Evolutionary conservation across 1,140 invertebrate species (phyloP), one percentile per base, ranked within the genome.

Genomic region (Teleogryllus occipitalis): DNA sequence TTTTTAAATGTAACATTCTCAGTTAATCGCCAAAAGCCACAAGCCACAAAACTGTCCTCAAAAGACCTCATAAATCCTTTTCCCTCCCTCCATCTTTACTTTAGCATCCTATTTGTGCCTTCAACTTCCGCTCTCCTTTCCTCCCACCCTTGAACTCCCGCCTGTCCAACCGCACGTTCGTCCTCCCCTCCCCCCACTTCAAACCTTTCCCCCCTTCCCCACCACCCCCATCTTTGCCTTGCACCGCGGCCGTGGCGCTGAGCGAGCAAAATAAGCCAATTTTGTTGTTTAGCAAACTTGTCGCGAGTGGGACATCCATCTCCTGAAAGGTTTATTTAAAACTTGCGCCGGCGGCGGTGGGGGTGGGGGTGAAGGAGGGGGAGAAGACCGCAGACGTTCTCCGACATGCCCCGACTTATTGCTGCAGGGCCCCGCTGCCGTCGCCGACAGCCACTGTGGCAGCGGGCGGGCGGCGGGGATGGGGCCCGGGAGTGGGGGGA

Each of bases 321-420:
- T 65, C 54, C 54, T 65, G 54, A 65, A 65, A 65, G 54, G 54
- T 65, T 65, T 65, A 65, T 65, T 65, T 65, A 65, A 65, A 65
- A 65, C 54, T 65, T 65, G 54, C 18, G 54, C 2, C 54, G 2
- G 54, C 2, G 2, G 7, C 54, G 54, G 18, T 18, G 54, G 7
- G 27, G 27, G 27, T 39, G 27, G 27, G 27, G 27, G 5, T 1
- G 27, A 5, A 5, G 27, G 27, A 2, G 27, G 27, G 27, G 27
- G 27, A 39, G 27, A 39, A 39, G 27, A 39, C 27, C 27, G 27
- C 27, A 39, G 27, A 39, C 27, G 27, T 39, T 39, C 27, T 39
- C 27, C 27, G 27, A 39, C 27, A 39, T 39, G 27, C 27, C 27
- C 27, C 18, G 54, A 65, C 54, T 65, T 65, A 65, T 65, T 65